Evolutionary conservation across 2,888 invertebrate genomes (phyloP).

Genomic region (Tortricodes alternella): DNA sequence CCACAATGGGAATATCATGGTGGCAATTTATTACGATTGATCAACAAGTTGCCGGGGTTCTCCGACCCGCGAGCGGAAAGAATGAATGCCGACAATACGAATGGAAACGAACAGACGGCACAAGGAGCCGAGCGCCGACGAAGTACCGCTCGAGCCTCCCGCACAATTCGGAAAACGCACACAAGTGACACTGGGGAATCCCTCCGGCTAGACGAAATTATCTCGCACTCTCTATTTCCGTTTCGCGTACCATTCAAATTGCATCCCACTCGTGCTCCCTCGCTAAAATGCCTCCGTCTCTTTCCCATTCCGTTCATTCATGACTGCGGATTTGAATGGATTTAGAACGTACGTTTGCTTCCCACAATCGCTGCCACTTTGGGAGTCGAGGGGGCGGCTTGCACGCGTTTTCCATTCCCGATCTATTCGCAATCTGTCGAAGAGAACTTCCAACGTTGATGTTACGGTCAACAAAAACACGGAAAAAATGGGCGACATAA

Average conservation of each 20-base stretch:
- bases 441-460: slow-evolving; percentile 11
- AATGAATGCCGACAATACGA: slow-evolving; percentile 57
- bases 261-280: slow-evolving; percentile 60
- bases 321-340: slow-evolving; percentile 77
- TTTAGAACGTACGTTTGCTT: slow-evolving; percentile 64
- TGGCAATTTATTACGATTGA: slow-evolving; percentile 82
- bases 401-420: slow-evolving; percentile 46
- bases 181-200: slow-evolving; percentile 82
- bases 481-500: slow-evolving; percentile 45
- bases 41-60: slow-evolving; percentile 80
- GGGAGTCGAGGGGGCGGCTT: slow-evolving; percentile 46
- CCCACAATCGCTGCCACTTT: slow-evolving; percentile 60
- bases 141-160: slow-evolving; percentile 40
- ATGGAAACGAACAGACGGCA: slow-evolving; percentile 33
- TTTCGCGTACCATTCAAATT: slow-evolving; percentile 81
- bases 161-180: slow-evolving; percentile 78
- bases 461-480: slow-evolving; percentile 39
- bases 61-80: slow-evolving; percentile 55
- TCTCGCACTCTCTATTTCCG: slow-evolving; percentile 80
- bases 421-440: neutral
- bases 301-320: slow-evolving; percentile 80
- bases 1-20: slow-evolving; percentile 81
- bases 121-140: slow-evolving; percentile 10
- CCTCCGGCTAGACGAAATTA: slow-evolving; percentile 82
- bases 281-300: slow-evolving; percentile 52